Percentiles rank a stretch among this genome's conserved stretches.
phyloP scores from a whole-genome alignment of 2,888 invertebrate genomes.

The Apamea crenata region DNA sequence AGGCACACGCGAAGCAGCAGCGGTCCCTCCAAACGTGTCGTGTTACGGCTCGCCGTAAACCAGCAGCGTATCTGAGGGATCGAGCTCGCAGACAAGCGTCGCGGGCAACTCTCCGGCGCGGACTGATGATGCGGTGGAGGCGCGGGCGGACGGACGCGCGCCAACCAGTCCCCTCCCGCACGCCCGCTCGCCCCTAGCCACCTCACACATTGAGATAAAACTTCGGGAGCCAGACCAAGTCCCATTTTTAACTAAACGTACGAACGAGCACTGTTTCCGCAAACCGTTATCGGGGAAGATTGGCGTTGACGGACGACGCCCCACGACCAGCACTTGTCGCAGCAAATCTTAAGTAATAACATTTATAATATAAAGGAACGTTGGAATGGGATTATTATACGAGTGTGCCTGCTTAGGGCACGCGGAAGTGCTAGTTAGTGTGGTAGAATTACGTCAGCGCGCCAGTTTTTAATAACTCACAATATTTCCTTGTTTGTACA shows the following conservation, averaged over 20 bases:
- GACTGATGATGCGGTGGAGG: conserved; percentile 88
- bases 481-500: conserved; percentile 88
- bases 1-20: conserved; percentile 87
- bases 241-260: conserved; percentile 85
- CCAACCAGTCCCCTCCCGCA: conserved; percentile 74
- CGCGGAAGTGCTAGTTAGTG: conserved; percentile 85
- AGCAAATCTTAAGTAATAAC: conserved; percentile 58
- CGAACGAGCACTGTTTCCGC: conserved; percentile 81
- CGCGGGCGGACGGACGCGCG: conserved; percentile 87
- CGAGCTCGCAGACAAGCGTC: conserved; percentile 87
- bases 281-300: conserved; percentile 81
- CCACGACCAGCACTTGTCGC: conserved; percentile 69
- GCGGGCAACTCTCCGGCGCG: conserved; percentile 88
- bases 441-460: conserved; percentile 87
- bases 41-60: conserved; percentile 90
- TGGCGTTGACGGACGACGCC: conserved; percentile 72
- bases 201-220: conserved; percentile 87
- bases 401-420: conserved; percentile 81
- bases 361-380: conserved; percentile 56
- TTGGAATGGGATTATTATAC: conserved; percentile 71
- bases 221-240: conserved; percentile 87
- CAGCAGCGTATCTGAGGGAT: conserved; percentile 91
- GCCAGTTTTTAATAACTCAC: conserved; percentile 88
- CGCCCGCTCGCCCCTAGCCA: conserved; percentile 74
- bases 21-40: conserved; percentile 90